Base-by-base conservation (phyloP, 2,113 vertebrate species). In the Harpagus bidentatus region DNA sequence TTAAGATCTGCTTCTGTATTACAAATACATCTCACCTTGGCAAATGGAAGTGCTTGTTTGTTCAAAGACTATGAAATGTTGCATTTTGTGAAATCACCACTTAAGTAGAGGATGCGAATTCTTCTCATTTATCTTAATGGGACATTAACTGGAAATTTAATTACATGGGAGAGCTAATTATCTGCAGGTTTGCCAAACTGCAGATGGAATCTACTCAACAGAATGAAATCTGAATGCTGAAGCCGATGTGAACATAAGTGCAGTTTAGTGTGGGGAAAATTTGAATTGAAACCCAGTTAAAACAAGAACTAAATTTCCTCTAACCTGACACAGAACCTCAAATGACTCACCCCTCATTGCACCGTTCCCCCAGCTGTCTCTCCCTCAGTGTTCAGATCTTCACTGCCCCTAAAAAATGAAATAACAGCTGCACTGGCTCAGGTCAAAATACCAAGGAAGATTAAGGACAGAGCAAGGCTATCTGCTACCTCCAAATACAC, bases 101-200 rank as follows among this genome's bases (percentile, higher is more conserved):
- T 95, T 84, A 89, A 86, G 86, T 47, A 88, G 69, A 93, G 90
- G 88, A 95, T 47, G 47, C 0, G 2, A 82, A 76, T 83, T 93
- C 86, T 91, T 96, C 90, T 91, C 40, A 86, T 95, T 96, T 92
- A 53, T 96, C 92, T 95, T 92, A 97, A 97, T 93, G 88, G 95
- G 93, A 84, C 77, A 95, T 95, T 96, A 97, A 95, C 88, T 86
- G 83, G 88, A 97, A 95, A 92, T 95, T 95, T 87, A 96, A 95
- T 97, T 96, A 94, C 90, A 88, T 86, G 80, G 65, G 50, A 93
- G 47, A 97, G 72, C 40, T 97, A 97, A 97, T 97, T 95, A 93
- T 55, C 83, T 91, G 80, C 83, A 95, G 76, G 80, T 95, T 88
- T 95, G 92, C 95, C 92, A 87, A 95, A 90, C 34, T 95, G 91